These are phyloP conservation scores for Fregata magnificens DNA, from an alignment of 2,113 vertebrate genomes.

Conservation along the genomic window DNA sequence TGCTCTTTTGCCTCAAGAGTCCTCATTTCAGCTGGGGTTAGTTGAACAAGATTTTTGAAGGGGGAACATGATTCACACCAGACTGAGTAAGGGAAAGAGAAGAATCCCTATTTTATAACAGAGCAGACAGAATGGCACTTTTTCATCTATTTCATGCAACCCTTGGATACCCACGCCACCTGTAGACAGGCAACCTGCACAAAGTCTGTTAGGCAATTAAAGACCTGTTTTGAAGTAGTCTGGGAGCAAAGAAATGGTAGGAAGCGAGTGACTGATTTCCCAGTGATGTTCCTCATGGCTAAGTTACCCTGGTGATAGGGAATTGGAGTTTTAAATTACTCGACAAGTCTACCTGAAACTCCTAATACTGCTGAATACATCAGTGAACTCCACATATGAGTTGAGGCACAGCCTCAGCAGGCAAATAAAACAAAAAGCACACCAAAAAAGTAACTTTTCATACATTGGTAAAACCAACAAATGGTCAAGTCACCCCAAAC, in stretches of 20 bases:
- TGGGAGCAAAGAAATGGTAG: neutral
- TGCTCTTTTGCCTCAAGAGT: neutral
- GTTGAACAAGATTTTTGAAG: neutral
- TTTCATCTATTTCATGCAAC: neutral
- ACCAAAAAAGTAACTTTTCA: neutral
- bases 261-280: neutral
- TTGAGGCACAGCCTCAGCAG: neutral
- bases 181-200: neutral
- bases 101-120: neutral
- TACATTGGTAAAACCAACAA: neutral
- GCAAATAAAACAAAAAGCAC: neutral
- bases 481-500: neutral
- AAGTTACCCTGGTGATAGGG: neutral
- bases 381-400: neutral
- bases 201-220: neutral
- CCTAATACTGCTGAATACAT: neutral
- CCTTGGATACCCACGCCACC: neutral
- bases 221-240: neutral
- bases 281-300: neutral
- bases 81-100: neutral
- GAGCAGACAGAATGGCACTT: neutral
- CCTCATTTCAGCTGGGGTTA: neutral
- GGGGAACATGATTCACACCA: neutral
- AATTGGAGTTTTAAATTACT: neutral
- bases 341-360: neutral